A percentile compares a stretch with the other conserved stretches of the same genome.
These are phyloP conservation scores for Tor tambroides DNA, from an alignment of 2,113 vertebrate species.

Conservation along the genomic window DNA sequence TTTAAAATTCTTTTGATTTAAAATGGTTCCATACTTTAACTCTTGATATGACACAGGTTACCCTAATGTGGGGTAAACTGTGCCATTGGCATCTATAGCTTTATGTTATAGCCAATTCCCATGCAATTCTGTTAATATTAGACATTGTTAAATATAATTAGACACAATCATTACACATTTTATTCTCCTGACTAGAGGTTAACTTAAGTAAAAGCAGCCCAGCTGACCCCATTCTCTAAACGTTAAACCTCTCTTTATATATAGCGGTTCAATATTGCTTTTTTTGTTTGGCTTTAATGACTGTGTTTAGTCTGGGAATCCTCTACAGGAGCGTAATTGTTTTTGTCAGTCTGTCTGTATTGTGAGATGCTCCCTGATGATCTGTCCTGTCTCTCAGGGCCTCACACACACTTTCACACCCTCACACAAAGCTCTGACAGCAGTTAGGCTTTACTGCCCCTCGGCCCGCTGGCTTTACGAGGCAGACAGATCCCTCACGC, in stretches of 20 bases:
- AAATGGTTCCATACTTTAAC: background rate
- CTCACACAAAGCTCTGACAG: constrained; percentile 72
- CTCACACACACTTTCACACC: constrained; percentile 46
- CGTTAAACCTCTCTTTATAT: background rate
- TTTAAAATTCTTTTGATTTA: background rate
- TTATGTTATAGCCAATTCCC: background rate
- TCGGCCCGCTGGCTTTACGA: constrained; percentile 73
- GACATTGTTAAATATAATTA: background rate
- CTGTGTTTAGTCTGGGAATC: constrained; percentile 16
- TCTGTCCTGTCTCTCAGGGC: constrained; percentile 23
- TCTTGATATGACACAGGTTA: background rate
- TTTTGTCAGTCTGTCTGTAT: constrained; percentile 39
- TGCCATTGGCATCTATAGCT: background rate
- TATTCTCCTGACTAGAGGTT: too few species aligned
- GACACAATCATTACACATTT: background rate
- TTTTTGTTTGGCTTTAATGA: constrained; percentile 4
- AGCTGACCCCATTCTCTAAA: background rate
- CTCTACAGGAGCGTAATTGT: constrained; percentile 11
- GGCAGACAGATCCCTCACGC: constrained; percentile 75
- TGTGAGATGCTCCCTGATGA: constrained; percentile 39
- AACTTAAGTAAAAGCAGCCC: background rate
- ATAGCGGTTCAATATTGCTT: background rate
- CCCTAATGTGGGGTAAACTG: background rate
- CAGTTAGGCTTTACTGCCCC: constrained; percentile 72
- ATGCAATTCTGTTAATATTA: background rate